Percentiles rank a stretch among this genome's conserved stretches.
These are phyloP conservation scores for Cryptoprocta ferox DNA, from an alignment of 2,797 vertebrate genomes.

Conservation along the genomic window DNA sequence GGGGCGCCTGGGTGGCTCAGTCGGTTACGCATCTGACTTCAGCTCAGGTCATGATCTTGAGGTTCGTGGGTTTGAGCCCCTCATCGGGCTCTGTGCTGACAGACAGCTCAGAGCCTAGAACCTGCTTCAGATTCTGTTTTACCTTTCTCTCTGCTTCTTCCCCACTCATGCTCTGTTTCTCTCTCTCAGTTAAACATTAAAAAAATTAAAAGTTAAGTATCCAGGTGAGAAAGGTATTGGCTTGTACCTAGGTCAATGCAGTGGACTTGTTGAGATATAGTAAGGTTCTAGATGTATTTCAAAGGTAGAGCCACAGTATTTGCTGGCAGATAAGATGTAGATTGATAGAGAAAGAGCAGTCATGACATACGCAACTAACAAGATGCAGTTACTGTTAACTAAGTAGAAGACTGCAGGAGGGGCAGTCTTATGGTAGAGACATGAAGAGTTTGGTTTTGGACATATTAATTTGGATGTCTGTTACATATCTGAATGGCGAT, in stretches of 20 bases:
- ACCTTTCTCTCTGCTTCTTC: too few relatives aligned
- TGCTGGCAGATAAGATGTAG: background rate
- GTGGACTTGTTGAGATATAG: background rate
- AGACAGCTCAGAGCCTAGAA: too few relatives aligned
- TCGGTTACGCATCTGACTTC: too few relatives aligned
- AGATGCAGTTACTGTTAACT: background rate
- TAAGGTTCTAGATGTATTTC: background rate
- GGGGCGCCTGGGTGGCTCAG: too few relatives aligned
- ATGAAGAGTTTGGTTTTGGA: background rate
- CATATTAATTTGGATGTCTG: background rate
- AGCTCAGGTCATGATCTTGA: too few relatives aligned
- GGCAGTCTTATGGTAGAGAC: background rate
- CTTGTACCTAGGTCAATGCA: background rate
- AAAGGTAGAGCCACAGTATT: background rate
- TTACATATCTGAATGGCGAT: background rate
- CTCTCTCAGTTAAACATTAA: too few relatives aligned
- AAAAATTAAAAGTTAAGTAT: background rate
- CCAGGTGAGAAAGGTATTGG: background rate
- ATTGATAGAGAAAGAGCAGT: background rate
- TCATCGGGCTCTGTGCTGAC: too few relatives aligned
- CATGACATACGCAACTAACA: background rate
- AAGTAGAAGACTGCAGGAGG: background rate
- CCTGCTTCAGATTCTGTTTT: too few relatives aligned
- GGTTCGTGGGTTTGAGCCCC: too few relatives aligned
- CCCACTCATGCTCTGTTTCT: too few relatives aligned